Percentiles rank a stretch among this genome's conserved stretches.
phyloP scores from a whole-genome alignment of 2,797 vertebrate genomes.

The Micrastur ruficollis region DNA sequence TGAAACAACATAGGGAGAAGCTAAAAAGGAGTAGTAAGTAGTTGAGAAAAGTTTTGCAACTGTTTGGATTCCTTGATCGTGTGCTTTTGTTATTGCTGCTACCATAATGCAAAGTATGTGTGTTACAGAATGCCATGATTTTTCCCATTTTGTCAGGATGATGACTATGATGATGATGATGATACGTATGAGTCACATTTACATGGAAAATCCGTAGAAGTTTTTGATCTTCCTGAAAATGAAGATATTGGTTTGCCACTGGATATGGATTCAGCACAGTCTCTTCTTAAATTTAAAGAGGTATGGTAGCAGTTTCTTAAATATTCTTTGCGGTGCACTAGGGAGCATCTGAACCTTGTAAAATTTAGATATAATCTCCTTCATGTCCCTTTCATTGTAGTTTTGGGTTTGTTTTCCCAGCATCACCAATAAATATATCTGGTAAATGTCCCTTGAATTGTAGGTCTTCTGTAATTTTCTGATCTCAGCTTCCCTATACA shows the following conservation, averaged over 20 bases:
- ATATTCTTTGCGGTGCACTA: neutral
- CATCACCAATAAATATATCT: neutral
- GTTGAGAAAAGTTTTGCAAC: neutral
- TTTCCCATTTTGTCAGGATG: conserved; percentile 76
- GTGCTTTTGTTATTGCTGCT: neutral
- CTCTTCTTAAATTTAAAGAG: conserved; percentile 90
- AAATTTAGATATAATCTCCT: neutral
- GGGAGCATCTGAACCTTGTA: neutral
- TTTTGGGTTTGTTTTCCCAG: neutral
- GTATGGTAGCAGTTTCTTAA: conserved; percentile 59
- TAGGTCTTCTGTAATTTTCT: neutral
- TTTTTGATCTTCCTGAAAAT: conserved; percentile 86
- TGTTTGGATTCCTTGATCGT: neutral
- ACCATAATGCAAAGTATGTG: neutral
- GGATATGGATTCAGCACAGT: conserved; percentile 87
- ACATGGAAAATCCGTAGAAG: conserved; percentile 80
- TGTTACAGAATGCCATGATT: neutral
- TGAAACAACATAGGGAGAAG: neutral
- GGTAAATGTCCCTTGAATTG: neutral
- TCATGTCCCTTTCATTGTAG: neutral
- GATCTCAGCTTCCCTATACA: neutral
- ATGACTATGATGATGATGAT: conserved; percentile 81
- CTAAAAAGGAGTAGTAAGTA: neutral
- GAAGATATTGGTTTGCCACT: conserved; percentile 83
- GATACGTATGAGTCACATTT: conserved; percentile 84